phyloP scores from a whole-genome alignment of 2,888 invertebrate species.

The Odontocerum albicorne region DNA sequence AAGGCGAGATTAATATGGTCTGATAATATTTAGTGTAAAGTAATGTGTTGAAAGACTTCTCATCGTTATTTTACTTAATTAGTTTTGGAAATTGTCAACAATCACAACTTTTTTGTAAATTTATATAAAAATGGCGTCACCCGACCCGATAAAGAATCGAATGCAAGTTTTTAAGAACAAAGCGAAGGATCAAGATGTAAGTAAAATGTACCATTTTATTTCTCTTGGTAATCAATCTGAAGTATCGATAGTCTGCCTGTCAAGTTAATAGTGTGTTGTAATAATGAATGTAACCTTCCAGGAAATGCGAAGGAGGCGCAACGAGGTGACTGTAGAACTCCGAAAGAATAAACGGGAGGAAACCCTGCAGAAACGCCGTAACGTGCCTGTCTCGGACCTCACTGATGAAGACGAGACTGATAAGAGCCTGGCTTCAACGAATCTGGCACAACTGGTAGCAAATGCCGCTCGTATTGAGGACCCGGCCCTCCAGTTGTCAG shows the following conservation, averaged over 20 bases:
- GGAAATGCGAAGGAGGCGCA: constrained; percentile 97
- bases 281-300: constrained; percentile 47
- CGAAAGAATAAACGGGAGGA: constrained; percentile 98
- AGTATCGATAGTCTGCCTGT: not conserved
- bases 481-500: constrained; percentile 80
- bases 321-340: constrained; percentile 94
- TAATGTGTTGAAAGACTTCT: constrained; percentile 25
- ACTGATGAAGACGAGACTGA: constrained; percentile 78
- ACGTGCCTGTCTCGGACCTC: constrained; percentile 88
- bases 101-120: constrained; percentile 12
- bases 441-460: constrained; percentile 80
- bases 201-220: constrained; percentile 41
- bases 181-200: constrained; percentile 99
- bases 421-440: constrained; percentile 61
- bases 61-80: not conserved
- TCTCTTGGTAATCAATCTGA: not conserved
- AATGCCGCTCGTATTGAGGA: constrained; percentile 82
- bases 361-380: constrained; percentile 92
- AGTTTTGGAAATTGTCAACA: constrained; percentile 1
- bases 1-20: constrained; percentile 11
- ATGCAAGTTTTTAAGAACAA: constrained; percentile 97
- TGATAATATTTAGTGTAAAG: constrained; percentile 16
- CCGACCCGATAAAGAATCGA: constrained; percentile 78
- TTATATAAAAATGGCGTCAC: constrained; percentile 71
- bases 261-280: not conserved